A percentile compares a stretch with the other conserved stretches of the same genome.
Evolutionary conservation across 1,140 invertebrate genomes (phyloP).

Genomic region (Eumeta japonica): DNA sequence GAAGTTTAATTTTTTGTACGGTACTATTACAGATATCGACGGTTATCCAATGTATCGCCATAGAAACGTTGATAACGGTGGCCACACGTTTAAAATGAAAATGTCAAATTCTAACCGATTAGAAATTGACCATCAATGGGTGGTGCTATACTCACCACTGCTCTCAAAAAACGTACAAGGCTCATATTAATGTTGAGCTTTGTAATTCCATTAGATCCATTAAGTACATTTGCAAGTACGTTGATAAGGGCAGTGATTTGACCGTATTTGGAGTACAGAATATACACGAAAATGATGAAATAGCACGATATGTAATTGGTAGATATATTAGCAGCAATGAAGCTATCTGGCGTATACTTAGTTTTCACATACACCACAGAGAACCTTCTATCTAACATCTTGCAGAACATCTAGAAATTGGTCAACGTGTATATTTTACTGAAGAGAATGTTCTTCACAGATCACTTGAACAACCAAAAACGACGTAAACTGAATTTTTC

Average conservation of each 20-base stretch:
- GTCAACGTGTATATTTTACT: conserved; percentile 43
- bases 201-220: no score
- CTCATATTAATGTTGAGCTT: no score
- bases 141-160: no score
- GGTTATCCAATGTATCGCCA: conserved; percentile 21
- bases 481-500: conserved; percentile 46
- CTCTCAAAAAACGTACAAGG: no score
- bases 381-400: conserved; percentile 42
- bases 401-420: conserved; percentile 44
- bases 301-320: conserved; percentile 25
- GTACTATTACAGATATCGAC: no score
- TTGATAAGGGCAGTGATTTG: no score
- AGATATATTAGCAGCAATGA: conserved; percentile 46
- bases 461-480: conserved; percentile 22
- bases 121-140: no score
- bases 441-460: conserved; percentile 18
- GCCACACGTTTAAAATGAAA: conserved; percentile 17
- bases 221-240: no score
- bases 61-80: conserved; percentile 19
- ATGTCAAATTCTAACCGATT: no score
- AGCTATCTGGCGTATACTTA: conserved; percentile 46
- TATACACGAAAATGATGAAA: conserved; percentile 24
- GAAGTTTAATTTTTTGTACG: conserved; percentile 44
- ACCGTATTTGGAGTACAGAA: no score
- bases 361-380: conserved; percentile 42